Evolutionary conservation across 1,140 invertebrate genomes (phyloP), one percentile per base, ranked within the genome.

Genomic region (Heliconius hermathena): DNA sequence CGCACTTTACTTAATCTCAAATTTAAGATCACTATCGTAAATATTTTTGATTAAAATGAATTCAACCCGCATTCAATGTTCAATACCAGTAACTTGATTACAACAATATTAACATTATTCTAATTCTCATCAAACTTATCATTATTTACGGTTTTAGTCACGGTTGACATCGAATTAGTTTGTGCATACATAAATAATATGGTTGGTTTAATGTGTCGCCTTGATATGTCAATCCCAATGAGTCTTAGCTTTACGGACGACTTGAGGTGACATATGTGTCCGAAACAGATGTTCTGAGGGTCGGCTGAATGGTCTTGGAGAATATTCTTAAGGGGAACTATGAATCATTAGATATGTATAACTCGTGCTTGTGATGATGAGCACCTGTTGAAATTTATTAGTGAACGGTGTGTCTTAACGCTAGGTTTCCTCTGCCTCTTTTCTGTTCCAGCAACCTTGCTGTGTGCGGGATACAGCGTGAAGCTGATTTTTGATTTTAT

Each of bases 91-190:
- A 5, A 66, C 57, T n/a, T 60, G 26, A 29, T 66, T 66, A 29
- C 4, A 29, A 29, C 22, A 22, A 66, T 66, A 66, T 26, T 29
- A 66, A 13, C 9, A 66, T 13, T 13, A 13, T 29, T 5, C 3
- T 16, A 29, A 29, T 18, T 66, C 26, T 66, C 11, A 29, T 29
- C 26, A 16, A 29, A 13, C 60, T 29, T 3, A 66, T 66, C 60
- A 66, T 29, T 66, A 66, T 66, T n/a, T 83, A 82, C 83, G 84
- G 84, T 78, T 73, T 38, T 33, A 29, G 29, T 60, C 46, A 60
- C 29, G 52, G 22, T 66, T 73, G 57, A 38, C 46, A 60, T 78
- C 18, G 66, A 66, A 66, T 26, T 66, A 66, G 60, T 29, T 66
- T 13, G 16, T 66, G 26, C 60, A 66, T 66, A 66, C 22, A 66